Conservation (phyloP, 2,888 invertebrate genomes). For the Stenotaenia linearis region DNA sequence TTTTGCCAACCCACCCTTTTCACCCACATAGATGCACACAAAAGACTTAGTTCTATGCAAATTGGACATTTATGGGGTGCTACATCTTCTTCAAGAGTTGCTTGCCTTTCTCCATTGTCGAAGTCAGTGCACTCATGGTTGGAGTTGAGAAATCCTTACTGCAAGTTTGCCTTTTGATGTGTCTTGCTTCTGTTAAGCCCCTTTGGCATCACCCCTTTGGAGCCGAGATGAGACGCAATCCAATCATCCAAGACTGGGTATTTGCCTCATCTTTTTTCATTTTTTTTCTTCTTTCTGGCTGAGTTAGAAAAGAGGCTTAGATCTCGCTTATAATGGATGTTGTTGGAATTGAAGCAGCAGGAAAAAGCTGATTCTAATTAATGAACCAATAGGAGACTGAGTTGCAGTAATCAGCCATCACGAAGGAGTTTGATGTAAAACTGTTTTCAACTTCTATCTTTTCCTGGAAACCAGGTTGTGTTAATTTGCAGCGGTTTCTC, state of each 20-base stretch:
- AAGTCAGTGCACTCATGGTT: slow-evolving; percentile 3
- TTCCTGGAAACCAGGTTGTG: background rate
- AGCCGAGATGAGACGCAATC: slow-evolving; percentile 7
- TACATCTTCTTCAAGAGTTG: background rate
- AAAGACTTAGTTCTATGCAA: slow-evolving; percentile 17
- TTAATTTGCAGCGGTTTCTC: slow-evolving; percentile 26
- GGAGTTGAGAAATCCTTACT: background rate
- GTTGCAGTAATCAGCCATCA: background rate
- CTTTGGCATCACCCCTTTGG: slow-evolving; percentile 15
- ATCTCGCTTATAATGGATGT: background rate
- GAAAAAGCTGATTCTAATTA: background rate
- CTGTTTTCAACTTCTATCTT: background rate
- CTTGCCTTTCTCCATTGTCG: background rate
- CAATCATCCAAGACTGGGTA: slow-evolving; percentile 2
- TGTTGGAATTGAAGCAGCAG: background rate
- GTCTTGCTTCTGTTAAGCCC: background rate
- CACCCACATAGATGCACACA: background rate
- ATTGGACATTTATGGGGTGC: slow-evolving; percentile 20
- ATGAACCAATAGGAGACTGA: background rate
- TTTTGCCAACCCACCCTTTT: background rate
- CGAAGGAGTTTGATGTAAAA: background rate
- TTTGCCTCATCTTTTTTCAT: background rate
- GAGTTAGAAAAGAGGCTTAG: slow-evolving; percentile 6
- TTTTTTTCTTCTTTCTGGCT: background rate
- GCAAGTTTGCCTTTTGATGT: background rate